phyloP scores from a whole-genome alignment of 2,797 vertebrate species.

The Pogoniulus pusillus region DNA sequence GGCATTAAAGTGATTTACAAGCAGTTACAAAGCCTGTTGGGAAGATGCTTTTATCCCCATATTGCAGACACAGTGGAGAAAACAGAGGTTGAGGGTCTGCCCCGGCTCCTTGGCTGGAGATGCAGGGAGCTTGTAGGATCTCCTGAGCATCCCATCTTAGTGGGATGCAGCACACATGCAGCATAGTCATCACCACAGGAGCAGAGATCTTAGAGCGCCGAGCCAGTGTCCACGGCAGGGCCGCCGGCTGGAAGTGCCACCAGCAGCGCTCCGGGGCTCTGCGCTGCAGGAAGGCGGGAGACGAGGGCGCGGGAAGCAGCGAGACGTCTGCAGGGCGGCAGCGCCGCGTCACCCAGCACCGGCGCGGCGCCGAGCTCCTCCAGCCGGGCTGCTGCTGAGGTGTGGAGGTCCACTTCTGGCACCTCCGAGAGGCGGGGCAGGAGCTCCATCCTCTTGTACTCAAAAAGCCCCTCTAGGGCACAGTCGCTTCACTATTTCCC shows the following conservation, averaged over 20 bases:
- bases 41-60: not conserved
- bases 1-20: constrained; percentile 7
- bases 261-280: not conserved
- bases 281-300: not conserved
- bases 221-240: rapidly evolving
- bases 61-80: not conserved
- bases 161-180: not conserved
- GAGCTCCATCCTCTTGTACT: no score
- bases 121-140: rapidly evolving
- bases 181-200: not conserved
- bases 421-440: not conserved
- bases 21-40: not conserved
- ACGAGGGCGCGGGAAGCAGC: not conserved
- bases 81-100: not conserved
- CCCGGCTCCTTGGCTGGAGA: not conserved
- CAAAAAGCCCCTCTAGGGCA: not conserved
- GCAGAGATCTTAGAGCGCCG: rapidly evolving
- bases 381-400: not conserved
- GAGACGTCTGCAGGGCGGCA: not conserved
- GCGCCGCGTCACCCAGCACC: not conserved
- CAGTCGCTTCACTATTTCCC: not conserved
- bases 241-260: not conserved
- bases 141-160: not conserved
- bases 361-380: not conserved
- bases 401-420: rapidly evolving